phyloP scores from a whole-genome alignment of 2,888 invertebrate species.

The Muschampia plurimacula region DNA sequence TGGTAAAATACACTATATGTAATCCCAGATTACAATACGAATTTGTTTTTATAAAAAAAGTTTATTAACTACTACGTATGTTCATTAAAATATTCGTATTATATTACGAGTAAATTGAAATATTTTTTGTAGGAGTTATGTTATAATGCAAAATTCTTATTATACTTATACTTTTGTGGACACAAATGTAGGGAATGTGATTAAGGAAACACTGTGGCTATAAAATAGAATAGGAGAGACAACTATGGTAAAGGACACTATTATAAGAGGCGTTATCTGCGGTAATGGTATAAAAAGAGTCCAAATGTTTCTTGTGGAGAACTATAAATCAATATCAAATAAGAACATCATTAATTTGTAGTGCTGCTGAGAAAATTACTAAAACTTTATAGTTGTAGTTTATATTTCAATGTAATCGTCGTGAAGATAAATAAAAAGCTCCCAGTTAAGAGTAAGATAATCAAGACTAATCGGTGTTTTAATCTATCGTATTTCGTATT shows the following conservation, averaged over 20 bases:
- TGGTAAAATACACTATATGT: neutral
- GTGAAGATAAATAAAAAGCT: neutral
- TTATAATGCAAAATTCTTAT: conserved; percentile 10
- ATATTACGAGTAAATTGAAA: neutral
- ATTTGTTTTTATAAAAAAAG: neutral
- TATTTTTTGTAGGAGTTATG: neutral
- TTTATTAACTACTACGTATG: neutral
- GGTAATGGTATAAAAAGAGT: conserved; percentile 31
- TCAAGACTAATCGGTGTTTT: conserved; percentile 43
- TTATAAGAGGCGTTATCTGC: conserved; percentile 26
- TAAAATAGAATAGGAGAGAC: conserved; percentile 30
- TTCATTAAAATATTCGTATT: no score
- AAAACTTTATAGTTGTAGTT: neutral
- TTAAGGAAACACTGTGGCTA: conserved; percentile 27
- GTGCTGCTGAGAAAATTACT: neutral
- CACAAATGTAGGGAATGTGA: conserved; percentile 24
- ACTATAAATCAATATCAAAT: conserved; percentile 9
- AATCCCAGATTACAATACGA: neutral
- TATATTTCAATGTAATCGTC: neutral
- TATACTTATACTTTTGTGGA: conserved; percentile 11
- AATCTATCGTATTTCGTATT: conserved; percentile 48
- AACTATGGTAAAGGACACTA: conserved; percentile 26
- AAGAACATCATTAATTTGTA: neutral
- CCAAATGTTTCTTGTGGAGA: conserved; percentile 20
- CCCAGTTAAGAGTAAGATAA: neutral